These are phyloP conservation scores for Eumeta japonica DNA, from an alignment of 1,140 invertebrate species.

Conservation along the genomic window DNA sequence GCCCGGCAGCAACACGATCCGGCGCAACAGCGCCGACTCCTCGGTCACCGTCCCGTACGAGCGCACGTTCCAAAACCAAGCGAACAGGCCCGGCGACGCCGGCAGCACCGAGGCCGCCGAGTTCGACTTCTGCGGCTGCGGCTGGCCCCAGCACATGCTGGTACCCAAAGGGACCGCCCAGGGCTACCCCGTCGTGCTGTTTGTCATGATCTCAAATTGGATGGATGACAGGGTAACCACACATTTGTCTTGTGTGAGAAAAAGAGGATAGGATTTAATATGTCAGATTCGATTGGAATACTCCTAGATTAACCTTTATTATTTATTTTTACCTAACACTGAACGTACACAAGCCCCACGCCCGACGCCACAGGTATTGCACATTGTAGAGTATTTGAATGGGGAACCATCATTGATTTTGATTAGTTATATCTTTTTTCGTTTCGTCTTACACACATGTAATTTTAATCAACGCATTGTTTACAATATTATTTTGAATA, in stretches of 20 bases:
- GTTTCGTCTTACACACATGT: too few species aligned
- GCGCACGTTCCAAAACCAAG: slow-evolving; percentile 65
- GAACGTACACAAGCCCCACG: too few species aligned
- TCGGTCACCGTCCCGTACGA: slow-evolving; percentile 74
- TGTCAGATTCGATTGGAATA: not conserved
- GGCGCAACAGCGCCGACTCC: slow-evolving; percentile 63
- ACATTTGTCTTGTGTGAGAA: not conserved
- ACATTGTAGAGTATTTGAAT: too few species aligned
- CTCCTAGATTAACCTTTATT: not conserved
- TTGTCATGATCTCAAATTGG: slow-evolving; percentile 80
- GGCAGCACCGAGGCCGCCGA: slow-evolving; percentile 55
- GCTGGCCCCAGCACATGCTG: slow-evolving; percentile 85
- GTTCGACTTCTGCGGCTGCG: slow-evolving; percentile 82
- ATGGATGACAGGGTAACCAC: slow-evolving; percentile 64
- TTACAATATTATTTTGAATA: too few species aligned
- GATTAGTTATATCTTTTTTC: too few species aligned
- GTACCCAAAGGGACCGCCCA: slow-evolving; percentile 70
- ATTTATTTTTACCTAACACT: not conserved
- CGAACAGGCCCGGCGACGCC: slow-evolving; percentile 55
- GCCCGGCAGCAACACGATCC: slow-evolving; percentile 64
- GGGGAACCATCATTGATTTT: too few species aligned
- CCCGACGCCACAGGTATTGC: too few species aligned
- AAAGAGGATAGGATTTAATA: not conserved
- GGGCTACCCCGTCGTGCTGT: slow-evolving; percentile 71
- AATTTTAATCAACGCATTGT: too few species aligned